Evolutionary conservation across 2,888 invertebrate genomes (phyloP).

Genomic region (Drosophila anomalata): DNA sequence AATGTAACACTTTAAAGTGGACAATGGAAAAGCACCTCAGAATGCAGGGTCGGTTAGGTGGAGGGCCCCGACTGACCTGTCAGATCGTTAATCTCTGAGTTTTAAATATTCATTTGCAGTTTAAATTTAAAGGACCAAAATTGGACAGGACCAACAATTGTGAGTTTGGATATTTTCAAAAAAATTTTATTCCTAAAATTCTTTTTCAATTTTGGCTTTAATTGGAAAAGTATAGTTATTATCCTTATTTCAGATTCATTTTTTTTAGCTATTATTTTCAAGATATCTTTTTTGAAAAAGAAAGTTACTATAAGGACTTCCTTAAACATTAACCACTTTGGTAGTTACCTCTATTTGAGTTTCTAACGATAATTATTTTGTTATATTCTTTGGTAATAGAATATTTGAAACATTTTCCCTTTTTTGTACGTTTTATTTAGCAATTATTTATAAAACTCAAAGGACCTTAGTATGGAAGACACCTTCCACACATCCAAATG

Average conservation of each 20-base stretch:
- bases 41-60: background rate
- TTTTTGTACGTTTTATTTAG: background rate
- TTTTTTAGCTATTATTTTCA: no score
- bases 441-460: background rate
- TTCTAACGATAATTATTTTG: no score
- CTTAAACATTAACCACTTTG: no score
- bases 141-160: background rate
- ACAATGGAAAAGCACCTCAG: slow-evolving; percentile 23
- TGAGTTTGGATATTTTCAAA: background rate
- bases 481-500: background rate
- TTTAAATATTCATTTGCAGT: background rate
- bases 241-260: no score
- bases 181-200: background rate
- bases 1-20: slow-evolving; percentile 46
- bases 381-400: no score
- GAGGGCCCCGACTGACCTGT: slow-evolving; percentile 1
- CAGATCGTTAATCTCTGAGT: background rate
- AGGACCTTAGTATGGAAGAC: background rate
- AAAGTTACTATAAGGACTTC: no score
- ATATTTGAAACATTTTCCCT: background rate
- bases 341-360: no score
- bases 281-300: no score
- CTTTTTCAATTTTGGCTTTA: background rate
- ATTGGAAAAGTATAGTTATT: no score
- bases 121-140: background rate